Conservation (phyloP, 2,113 vertebrate genomes). For the Pomatorhinus ruficollis region DNA sequence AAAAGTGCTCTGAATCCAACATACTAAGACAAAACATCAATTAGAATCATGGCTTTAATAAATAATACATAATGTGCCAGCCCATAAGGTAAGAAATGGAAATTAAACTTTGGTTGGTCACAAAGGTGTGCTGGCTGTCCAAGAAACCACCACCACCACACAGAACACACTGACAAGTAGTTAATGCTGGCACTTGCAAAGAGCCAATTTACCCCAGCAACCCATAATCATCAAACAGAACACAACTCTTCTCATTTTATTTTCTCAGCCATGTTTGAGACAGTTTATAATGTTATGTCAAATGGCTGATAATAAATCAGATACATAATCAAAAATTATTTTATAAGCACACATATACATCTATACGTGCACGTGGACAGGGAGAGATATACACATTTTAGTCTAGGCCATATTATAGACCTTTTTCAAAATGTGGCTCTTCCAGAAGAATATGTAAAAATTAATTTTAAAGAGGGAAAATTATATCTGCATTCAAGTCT, state of each 20-base stretch:
- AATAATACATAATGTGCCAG: neutral
- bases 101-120: neutral
- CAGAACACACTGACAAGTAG: neutral
- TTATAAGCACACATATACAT: neutral
- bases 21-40: neutral
- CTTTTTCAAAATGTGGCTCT: neutral
- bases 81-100: neutral
- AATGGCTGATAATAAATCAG: neutral
- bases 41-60: neutral
- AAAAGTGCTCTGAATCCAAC: neutral
- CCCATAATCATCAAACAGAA: neutral
- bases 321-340: neutral
- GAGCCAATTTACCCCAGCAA: neutral
- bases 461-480: neutral
- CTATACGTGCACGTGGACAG: fast-evolving
- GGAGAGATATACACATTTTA: neutral
- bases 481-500: neutral
- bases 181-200: neutral
- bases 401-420: neutral
- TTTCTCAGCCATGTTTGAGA: neutral
- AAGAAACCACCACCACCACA: neutral
- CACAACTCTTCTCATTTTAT: neutral
- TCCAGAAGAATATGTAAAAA: neutral
- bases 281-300: neutral
- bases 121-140: neutral